A percentile compares a stretch with the other conserved stretches of the same genome.
Evolutionary conservation across 2,113 vertebrate genomes (phyloP).

Genomic region (Serinus canaria): DNA sequence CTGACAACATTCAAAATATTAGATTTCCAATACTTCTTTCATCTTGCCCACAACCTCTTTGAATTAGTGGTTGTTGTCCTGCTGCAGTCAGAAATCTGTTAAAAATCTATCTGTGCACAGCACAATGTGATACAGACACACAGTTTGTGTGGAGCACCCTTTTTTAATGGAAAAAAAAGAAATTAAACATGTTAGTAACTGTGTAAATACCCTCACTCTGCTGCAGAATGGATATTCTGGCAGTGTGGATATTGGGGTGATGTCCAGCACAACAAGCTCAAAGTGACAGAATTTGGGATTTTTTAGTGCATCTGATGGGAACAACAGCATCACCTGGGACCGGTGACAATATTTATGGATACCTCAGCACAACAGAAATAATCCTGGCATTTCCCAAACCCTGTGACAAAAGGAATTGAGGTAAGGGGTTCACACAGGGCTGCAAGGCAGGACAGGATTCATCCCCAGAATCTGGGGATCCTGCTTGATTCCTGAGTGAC

Average conservation of each 20-base stretch:
- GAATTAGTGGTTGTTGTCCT: neutral
- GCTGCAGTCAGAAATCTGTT: neutral
- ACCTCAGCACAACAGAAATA: neutral
- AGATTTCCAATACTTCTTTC: neutral
- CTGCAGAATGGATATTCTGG: neutral
- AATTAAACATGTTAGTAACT: neutral
- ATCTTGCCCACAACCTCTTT: neutral
- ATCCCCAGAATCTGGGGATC: too few relatives aligned
- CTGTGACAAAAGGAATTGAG: neutral
- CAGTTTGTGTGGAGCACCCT: fast-evolving
- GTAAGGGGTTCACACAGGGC: fast-evolving
- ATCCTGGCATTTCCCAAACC: neutral
- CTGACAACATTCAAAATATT: neutral
- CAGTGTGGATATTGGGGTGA: neutral
- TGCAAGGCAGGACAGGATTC: neutral
- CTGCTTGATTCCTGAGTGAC: neutral
- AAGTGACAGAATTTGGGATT: neutral
- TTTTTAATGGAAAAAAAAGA: neutral
- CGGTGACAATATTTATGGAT: fast-evolving
- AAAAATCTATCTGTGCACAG: neutral
- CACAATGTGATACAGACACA: fast-evolving
- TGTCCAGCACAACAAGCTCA: neutral
- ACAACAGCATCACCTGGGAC: neutral
- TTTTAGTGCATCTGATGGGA: fast-evolving
- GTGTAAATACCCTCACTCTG: fast-evolving